Evolutionary conservation across 2,888 invertebrate genomes (phyloP).

Genomic region (Apoda limacodes): DNA sequence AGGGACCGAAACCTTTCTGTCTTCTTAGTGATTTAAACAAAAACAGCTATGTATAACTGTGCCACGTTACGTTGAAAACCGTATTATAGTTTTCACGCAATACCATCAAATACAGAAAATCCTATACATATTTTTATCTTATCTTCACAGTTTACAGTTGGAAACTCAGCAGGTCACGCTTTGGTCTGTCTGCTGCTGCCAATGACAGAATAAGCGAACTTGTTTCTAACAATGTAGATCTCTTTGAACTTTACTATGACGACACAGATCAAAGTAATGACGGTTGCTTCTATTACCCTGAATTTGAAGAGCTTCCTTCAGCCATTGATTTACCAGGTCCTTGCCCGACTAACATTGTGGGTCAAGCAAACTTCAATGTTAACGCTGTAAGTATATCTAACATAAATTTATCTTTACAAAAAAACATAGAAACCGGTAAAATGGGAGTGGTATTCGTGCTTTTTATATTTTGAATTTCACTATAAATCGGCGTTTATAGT

Average conservation of each 20-base stretch:
- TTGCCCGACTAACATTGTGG: constrained; percentile 34
- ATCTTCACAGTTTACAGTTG: constrained; percentile 46
- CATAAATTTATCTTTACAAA: no score
- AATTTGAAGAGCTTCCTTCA: constrained; percentile 26
- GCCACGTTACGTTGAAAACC: no score
- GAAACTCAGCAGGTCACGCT: constrained; percentile 38
- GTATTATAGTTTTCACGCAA: no score
- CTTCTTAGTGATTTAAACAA: no score
- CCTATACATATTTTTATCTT: no score
- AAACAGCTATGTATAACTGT: no score
- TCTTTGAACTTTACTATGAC: constrained; percentile 39
- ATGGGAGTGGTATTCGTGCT: no score
- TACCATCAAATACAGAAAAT: no score
- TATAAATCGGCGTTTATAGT: no score
- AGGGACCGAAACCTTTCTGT: no score
- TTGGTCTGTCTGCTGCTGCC: constrained; percentile 29
- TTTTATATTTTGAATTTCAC: no score
- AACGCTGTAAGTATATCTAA: constrained; percentile 35
- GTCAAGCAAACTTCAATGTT: constrained; percentile 33
- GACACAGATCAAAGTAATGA: constrained; percentile 32
- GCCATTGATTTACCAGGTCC: constrained; percentile 36
- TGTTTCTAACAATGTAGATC: constrained; percentile 30
- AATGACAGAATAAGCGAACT: constrained; percentile 25
- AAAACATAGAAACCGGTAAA: no score
- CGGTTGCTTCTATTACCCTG: constrained; percentile 51